A percentile compares a stretch with the other conserved stretches of the same genome.
phyloP scores from a whole-genome alignment of 2,888 invertebrate species.

The Pristionchus maxplancki region DNA sequence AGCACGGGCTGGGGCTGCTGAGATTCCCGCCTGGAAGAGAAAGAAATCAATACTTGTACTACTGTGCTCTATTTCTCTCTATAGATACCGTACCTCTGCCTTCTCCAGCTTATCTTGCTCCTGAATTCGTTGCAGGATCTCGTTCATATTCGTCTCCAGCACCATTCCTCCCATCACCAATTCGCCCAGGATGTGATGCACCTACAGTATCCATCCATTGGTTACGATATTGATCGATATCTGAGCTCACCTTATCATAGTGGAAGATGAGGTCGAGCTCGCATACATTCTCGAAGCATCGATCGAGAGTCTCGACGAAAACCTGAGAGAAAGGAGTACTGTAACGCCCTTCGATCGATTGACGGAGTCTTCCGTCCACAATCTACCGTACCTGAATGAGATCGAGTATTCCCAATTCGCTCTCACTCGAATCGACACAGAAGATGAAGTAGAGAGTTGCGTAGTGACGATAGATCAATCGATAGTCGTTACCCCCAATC shows the following conservation, averaged over 20 bases:
- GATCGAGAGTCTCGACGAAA: conserved; percentile 98
- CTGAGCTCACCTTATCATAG: conserved; percentile 86
- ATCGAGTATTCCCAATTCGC: conserved; percentile 97
- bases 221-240: no score
- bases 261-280: conserved; percentile 98
- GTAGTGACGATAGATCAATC: conserved; percentile 95
- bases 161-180: conserved; percentile 99
- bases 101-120: conserved; percentile 99
- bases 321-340: conserved; percentile 82
- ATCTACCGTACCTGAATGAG: conserved; percentile 85
- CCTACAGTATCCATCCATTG: conserved; percentile 80
- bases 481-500: conserved; percentile 98
- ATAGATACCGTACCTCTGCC: conserved; percentile 88
- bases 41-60: neutral
- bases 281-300: conserved; percentile 99
- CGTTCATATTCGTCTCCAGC: conserved; percentile 98
- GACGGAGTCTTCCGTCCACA: no score
- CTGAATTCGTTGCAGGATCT: conserved; percentile 93
- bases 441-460: conserved; percentile 99
- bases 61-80: neutral
- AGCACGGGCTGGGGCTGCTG: conserved; percentile 94
- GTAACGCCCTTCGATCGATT: neutral
- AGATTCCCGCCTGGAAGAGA: conserved; percentile 69
- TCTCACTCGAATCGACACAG: conserved; percentile 98
- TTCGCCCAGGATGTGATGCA: conserved; percentile 94